A percentile compares a stretch with the other conserved stretches of the same genome.
Evolutionary conservation across 2,888 invertebrate genomes (phyloP).

Genomic region (Uloborus plumipes): DNA sequence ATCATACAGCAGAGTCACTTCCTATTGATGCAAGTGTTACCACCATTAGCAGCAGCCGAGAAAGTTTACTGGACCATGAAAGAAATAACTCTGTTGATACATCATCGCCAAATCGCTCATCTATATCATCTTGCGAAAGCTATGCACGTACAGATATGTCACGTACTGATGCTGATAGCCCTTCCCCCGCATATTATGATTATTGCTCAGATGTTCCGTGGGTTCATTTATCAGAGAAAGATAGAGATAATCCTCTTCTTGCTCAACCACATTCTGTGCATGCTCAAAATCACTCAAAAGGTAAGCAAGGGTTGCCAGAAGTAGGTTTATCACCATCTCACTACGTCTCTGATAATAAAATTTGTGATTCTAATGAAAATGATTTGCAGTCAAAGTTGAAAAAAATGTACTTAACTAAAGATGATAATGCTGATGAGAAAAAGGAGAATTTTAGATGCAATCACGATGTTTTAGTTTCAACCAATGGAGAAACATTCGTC

Average conservation of each 20-base stretch:
- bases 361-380: not conserved
- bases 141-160: conserved; percentile 75
- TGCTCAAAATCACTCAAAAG: conserved; percentile 23
- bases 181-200: conserved; percentile 70
- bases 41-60: conserved; percentile 33
- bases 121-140: conserved; percentile 88
- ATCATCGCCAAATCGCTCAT: conserved; percentile 85
- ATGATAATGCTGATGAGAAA: not conserved
- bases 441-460: too few species aligned
- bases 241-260: not conserved
- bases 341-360: not conserved
- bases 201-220: conserved; percentile 57
- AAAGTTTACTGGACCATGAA: conserved; percentile 46
- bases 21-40: not conserved
- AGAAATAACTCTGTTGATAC: conserved; percentile 69
- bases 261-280: not conserved
- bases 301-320: conserved; percentile 65
- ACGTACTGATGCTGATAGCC: conserved; percentile 82
- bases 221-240: conserved; percentile 57
- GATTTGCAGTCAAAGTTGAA: not conserved
- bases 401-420: not conserved
- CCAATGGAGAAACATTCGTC: too few species aligned
- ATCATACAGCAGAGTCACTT: conserved; percentile 34
- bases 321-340: conserved; percentile 66
- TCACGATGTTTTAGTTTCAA: too few species aligned